Conservation (phyloP, 2,113 vertebrate species). For the Bubo bubo region DNA sequence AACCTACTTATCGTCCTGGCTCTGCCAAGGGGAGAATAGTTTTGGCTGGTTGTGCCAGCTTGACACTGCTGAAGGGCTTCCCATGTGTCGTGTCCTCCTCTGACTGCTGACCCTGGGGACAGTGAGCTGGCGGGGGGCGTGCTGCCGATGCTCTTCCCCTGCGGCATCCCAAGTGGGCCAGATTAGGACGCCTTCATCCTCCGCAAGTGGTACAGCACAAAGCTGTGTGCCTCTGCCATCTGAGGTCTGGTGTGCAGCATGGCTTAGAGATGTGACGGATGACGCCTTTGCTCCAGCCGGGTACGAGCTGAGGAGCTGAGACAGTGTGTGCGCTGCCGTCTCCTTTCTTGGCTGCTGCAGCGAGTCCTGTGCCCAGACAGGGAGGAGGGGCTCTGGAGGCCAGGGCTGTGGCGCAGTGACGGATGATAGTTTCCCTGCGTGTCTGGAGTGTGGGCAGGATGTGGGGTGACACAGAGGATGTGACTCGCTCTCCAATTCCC, state of each 20-base stretch:
- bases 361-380: not conserved
- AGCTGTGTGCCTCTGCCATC: not conserved
- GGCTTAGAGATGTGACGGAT: not conserved
- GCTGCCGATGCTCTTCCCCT: not conserved
- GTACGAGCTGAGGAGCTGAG: not conserved
- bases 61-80: not conserved
- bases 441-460: constrained; percentile 56
- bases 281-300: not conserved
- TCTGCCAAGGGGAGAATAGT: not conserved
- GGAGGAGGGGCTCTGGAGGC: not conserved
- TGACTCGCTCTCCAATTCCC: constrained; percentile 23
- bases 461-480: constrained; percentile 65
- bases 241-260: not conserved
- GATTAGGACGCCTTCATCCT: not conserved
- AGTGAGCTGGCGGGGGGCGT: accelerated
- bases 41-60: not conserved
- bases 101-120: not conserved
- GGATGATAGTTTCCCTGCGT: not conserved
- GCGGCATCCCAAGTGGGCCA: accelerated
- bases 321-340: accelerated
- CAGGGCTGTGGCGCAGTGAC: not conserved
- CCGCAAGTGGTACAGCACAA: not conserved
- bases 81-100: not conserved
- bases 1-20: not conserved
- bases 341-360: not conserved